These are phyloP conservation scores for Ibidorhyncha struthersii DNA, from an alignment of 2,113 vertebrate genomes.

Conservation along the genomic window DNA sequence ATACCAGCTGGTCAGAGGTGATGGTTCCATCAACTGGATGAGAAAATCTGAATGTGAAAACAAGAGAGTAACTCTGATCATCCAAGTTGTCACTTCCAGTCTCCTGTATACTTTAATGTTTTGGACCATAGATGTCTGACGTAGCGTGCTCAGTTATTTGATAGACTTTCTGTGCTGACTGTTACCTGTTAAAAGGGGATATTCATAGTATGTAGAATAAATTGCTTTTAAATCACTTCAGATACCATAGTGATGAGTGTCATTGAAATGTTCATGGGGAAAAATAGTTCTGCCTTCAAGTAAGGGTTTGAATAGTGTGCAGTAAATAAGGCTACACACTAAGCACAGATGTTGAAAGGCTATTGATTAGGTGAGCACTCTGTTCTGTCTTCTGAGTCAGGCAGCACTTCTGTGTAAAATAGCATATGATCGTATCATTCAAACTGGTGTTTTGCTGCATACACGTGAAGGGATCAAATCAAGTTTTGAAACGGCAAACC, in stretches of 20 bases:
- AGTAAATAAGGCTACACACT: not conserved
- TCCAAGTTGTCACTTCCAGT: not conserved
- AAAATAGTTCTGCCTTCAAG: not conserved
- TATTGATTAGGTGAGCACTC: not conserved
- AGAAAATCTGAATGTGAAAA: not conserved
- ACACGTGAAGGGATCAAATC: not conserved
- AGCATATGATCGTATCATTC: not conserved
- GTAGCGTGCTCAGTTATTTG: not conserved
- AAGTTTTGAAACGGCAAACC: not conserved
- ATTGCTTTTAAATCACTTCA: not conserved
- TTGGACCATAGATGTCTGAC: not conserved
- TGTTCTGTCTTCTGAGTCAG: not conserved
- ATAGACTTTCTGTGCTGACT: not conserved
- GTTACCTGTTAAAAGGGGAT: not conserved
- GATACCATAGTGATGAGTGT: not conserved
- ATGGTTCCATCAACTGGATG: not conserved
- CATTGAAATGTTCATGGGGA: not conserved
- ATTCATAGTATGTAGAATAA: not conserved
- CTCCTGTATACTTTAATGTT: not conserved
- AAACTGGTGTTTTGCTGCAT: not conserved
- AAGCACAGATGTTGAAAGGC: not conserved
- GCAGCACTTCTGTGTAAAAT: not conserved
- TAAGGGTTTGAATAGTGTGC: not conserved
- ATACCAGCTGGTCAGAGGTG: not conserved
- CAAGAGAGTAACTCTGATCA: not conserved